Percentiles rank a stretch among this genome's conserved stretches.
Evolutionary conservation across 2,888 invertebrate species (phyloP).

Genomic region (Stramonita haemastoma): DNA sequence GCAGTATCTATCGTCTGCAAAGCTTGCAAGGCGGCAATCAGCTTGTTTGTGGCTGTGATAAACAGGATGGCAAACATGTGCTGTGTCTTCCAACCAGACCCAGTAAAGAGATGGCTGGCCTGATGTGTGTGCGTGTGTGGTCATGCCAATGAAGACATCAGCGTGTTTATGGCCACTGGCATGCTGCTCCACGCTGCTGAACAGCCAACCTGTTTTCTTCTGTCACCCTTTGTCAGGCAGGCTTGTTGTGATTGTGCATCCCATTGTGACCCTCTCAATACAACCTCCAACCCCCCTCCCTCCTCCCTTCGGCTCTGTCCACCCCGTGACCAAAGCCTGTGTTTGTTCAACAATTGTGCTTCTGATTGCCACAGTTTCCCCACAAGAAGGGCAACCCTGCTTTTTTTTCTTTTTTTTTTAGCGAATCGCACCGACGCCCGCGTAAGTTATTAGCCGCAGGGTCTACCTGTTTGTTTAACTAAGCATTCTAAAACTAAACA

Average conservation of each 20-base stretch:
- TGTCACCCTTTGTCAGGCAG: not conserved
- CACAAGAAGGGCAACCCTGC: not conserved
- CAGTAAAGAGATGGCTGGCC: no score
- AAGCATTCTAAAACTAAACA: conserved; percentile 32
- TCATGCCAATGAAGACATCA: not conserved
- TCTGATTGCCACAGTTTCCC: not conserved
- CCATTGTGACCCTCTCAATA: not conserved
- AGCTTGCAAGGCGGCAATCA: no score
- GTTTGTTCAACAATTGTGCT: conserved; percentile 14
- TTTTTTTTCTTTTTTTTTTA: no score
- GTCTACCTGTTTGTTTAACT: conserved; percentile 21
- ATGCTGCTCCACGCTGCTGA: not conserved
- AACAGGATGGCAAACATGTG: no score
- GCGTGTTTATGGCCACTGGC: conserved; percentile 5
- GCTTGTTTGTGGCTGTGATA: no score
- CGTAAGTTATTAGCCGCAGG: not conserved
- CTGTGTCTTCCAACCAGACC: no score
- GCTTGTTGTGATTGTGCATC: conserved; percentile 27
- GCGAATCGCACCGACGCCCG: not conserved
- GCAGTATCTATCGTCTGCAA: no score
- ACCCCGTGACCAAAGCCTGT: not conserved
- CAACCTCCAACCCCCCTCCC: not conserved
- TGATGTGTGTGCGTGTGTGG: not conserved
- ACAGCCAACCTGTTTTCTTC: conserved; percentile 2
- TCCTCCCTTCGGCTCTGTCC: not conserved